Conservation (phyloP, 2,113 vertebrate genomes). For the Brachypteracias leptosomus region DNA sequence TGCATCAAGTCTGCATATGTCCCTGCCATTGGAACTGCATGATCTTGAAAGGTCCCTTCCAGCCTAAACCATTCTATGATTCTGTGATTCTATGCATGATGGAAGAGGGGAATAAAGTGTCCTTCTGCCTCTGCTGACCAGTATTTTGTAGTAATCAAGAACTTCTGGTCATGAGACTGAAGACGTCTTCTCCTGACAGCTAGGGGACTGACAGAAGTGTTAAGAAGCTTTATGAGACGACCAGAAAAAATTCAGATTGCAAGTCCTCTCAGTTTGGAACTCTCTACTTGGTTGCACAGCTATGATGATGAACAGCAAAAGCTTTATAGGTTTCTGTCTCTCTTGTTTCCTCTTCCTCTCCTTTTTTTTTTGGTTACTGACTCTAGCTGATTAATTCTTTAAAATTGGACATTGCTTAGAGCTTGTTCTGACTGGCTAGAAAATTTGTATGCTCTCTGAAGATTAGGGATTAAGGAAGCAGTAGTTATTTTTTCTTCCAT, state of each 20-base stretch:
- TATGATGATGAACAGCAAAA: not conserved
- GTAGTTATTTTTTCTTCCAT: not conserved
- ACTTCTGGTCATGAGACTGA: not conserved
- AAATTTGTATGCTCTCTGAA: not conserved
- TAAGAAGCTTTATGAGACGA: not conserved
- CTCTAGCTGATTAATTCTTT: not conserved
- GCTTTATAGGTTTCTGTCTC: not conserved
- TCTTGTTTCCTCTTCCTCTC: not conserved
- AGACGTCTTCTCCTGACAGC: not conserved
- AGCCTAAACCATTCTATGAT: no score
- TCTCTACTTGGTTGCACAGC: not conserved
- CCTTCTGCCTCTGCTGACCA: not conserved
- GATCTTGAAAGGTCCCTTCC: no score
- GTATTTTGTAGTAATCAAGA: not conserved
- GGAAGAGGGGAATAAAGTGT: not conserved
- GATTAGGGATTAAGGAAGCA: not conserved
- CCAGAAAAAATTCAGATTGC: not conserved
- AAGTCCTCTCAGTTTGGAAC: not conserved
- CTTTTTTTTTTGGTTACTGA: not conserved
- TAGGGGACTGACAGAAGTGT: not conserved
- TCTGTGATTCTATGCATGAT: no score
- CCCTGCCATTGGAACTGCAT: no score
- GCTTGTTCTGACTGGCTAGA: not conserved
- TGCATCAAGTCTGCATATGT: no score
- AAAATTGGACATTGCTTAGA: not conserved